Base-by-base conservation (phyloP, 2,113 vertebrate species). In the Triplophysa dalaica region DNA sequence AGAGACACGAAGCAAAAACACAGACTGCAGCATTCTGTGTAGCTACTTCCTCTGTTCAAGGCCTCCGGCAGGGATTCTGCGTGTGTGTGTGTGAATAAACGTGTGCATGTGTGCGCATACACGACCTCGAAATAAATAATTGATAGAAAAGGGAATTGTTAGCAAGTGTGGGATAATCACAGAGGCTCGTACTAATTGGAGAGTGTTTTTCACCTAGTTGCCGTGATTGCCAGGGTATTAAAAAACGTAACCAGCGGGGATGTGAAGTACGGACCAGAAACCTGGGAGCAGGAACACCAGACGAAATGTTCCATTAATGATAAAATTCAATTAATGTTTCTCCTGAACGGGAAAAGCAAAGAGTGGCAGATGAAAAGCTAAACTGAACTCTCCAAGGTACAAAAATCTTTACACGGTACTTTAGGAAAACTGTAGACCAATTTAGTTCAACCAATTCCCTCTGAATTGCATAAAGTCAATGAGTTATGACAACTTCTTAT, bases 71-170 rank as follows among this genome's bases (percentile, higher is more conserved):
- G 38, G 45, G 8, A 70, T 70, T 14, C 11, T 48, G 68, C 16
- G 19, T 26, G 68, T 24, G 45, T 26, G 72, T 24, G 45, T 77
- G 13, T 58, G 68, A 38, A 81, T 2, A 13, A 22, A 77, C 33
- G 77, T 70, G 83, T 82, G 84, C 81, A 74, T 33, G 14, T 88
- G 87, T 85, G 63, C 80, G 79, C 75, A 70, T 68, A 68, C 75
- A 82, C 26, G 45, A 84, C 86, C 82, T 89, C 82, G 64, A 74
- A 88, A 92, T 92, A 89, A 91, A 92, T 93, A 90, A 92, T 91
- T 90, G 81, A 92, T 90, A 86, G 79, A 85, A 88, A 90, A 85
- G 88, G 89, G 85, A 88, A 89, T 89, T 87, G 89, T 90, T 89
- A 90, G 88, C 86, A 87, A 85, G 88, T 86, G 81, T 84, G 82